phyloP scores from a whole-genome alignment of 2,888 invertebrate species.

The Callinectes sapidus region DNA sequence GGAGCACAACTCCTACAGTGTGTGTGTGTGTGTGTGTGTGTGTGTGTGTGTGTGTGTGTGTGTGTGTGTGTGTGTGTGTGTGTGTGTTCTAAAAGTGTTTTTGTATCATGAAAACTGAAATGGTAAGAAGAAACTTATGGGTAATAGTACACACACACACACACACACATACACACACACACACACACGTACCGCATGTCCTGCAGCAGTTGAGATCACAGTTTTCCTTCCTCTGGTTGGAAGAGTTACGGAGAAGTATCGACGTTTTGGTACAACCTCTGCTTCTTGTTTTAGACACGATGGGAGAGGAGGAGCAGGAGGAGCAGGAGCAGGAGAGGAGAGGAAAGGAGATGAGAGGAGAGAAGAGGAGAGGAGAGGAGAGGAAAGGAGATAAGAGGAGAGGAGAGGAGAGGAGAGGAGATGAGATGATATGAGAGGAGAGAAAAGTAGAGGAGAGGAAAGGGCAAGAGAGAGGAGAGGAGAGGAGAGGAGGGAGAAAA shows the following conservation, averaged over 20 bases:
- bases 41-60: background rate
- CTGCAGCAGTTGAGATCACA: background rate
- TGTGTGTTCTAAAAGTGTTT: background rate
- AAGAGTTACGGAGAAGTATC: background rate
- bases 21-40: background rate
- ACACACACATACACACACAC: constrained; percentile 36
- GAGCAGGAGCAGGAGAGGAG: background rate
- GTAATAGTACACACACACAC: constrained; percentile 23
- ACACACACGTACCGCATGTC: background rate
- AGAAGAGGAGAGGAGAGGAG: background rate
- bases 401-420: background rate
- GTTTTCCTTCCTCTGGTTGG: background rate
- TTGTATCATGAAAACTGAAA: no score
- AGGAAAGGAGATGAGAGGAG: background rate
- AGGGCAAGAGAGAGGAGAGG: no score
- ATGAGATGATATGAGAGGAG: background rate
- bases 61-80: constrained; percentile 1
- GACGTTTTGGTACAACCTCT: background rate
- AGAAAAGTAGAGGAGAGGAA: no score
- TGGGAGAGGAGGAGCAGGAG: background rate
- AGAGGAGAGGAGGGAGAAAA: background rate
- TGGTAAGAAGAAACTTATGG: background rate
- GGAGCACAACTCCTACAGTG: no score
- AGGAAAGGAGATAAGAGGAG: background rate
- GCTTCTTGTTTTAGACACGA: background rate